Evolutionary conservation across 1,140 invertebrate species (phyloP).

Genomic region (Nixonia krombeini): DNA sequence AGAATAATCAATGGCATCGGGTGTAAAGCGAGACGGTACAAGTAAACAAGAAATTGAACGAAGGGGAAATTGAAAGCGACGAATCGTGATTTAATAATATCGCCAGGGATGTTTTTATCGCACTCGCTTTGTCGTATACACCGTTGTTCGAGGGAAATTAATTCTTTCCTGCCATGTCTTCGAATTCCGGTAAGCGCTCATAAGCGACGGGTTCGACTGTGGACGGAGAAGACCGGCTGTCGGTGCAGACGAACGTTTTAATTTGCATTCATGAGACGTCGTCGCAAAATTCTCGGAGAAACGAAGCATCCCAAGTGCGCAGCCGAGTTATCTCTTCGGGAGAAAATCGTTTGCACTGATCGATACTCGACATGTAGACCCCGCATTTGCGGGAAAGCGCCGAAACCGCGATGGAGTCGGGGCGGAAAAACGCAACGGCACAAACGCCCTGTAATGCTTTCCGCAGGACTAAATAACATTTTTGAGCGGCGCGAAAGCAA

Average conservation of each 20-base stretch:
- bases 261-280: constrained; percentile 66
- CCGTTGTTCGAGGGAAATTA: constrained; percentile 25
- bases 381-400: no score
- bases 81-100: constrained; percentile 15
- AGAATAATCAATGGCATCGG: no score
- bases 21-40: no score
- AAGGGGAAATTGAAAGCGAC: constrained; percentile 14
- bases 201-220: constrained; percentile 36
- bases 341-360: constrained; percentile 46
- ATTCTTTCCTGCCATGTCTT: constrained; percentile 40
- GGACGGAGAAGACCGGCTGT: constrained; percentile 20
- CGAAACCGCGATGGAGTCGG: no score
- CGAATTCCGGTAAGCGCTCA: constrained; percentile 39
- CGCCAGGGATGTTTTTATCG: constrained; percentile 17
- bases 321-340: constrained; percentile 38
- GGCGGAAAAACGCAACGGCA: no score
- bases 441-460: constrained; percentile 1
- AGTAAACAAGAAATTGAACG: background rate
- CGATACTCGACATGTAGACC: constrained; percentile 42
- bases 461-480: background rate
- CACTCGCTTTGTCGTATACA: constrained; percentile 3
- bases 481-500: constrained; percentile 3
- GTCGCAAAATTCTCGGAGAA: constrained; percentile 58
- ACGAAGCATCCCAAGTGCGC: constrained; percentile 50
- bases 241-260: constrained; percentile 57